Evolutionary conservation across 2,888 invertebrate species (phyloP).

Genomic region (Cinara cedri): DNA sequence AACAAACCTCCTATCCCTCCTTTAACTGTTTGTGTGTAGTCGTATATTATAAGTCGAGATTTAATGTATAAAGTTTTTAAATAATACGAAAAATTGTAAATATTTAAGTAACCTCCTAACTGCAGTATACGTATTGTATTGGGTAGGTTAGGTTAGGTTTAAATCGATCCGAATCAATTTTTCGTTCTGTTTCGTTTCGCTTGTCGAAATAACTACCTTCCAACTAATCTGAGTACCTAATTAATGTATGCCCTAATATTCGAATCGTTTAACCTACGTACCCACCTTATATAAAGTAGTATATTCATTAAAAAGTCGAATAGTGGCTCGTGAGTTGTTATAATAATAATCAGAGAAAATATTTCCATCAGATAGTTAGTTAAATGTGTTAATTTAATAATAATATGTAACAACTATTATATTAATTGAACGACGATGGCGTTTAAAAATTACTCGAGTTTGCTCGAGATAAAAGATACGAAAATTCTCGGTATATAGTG

Average conservation of each 20-base stretch:
- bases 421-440: constrained; percentile 5
- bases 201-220: too few species aligned
- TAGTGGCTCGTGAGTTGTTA: neutral
- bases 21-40: too few species aligned
- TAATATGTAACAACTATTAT: neutral
- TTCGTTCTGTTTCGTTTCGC: too few species aligned
- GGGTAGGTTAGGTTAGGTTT: too few species aligned
- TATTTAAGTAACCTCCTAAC: too few species aligned
- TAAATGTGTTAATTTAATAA: constrained; percentile 8
- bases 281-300: neutral
- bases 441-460: constrained; percentile 13
- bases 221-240: constrained; percentile 7
- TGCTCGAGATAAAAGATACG: neutral
- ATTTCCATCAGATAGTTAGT: neutral
- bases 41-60: too few species aligned
- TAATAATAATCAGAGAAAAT: neutral
- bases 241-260: constrained; percentile 10
- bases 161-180: neutral
- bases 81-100: too few species aligned
- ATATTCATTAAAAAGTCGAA: constrained; percentile 12
- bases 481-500: neutral
- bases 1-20: too few species aligned
- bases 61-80: too few species aligned
- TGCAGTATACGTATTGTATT: too few species aligned
- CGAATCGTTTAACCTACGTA: constrained; percentile 5